phyloP scores from a whole-genome alignment of 1,140 invertebrate species.

The Drosophila ficusphila region DNA sequence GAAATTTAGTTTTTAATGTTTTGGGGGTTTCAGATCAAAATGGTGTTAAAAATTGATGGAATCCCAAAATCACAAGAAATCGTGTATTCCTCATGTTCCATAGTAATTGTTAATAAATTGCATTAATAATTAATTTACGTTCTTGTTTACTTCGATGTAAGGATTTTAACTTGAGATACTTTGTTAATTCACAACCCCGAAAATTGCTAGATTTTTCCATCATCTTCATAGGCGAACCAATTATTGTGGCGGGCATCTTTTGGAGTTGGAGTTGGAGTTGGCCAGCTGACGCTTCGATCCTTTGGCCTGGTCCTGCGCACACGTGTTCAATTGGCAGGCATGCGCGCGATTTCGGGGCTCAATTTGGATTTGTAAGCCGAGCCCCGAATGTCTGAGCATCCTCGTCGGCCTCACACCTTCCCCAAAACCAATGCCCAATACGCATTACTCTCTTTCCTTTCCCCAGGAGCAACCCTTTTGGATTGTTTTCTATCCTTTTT shows the following conservation, averaged over 20 bases:
- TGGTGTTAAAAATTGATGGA: background rate
- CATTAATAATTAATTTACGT: background rate
- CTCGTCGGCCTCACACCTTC: conserved; percentile 74
- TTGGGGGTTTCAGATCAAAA: background rate
- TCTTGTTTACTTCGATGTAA: background rate
- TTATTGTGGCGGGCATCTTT: conserved; percentile 25
- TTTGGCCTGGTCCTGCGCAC: conserved; percentile 32
- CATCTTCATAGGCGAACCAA: conserved; percentile 9
- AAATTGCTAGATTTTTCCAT: conserved; percentile 18
- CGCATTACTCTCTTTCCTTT: conserved; percentile 1
- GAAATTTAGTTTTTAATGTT: background rate
- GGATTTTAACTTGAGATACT: background rate
- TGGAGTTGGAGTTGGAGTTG: too few species aligned
- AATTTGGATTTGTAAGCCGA: conserved; percentile 77
- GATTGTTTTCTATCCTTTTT: conserved; percentile 29
- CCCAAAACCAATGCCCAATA: conserved; percentile 13
- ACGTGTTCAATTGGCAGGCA: conserved; percentile 64
- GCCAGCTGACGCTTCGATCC: conserved; percentile 59
- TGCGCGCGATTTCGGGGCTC: conserved; percentile 63
- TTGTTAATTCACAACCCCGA: background rate
- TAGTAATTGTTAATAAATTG: background rate
- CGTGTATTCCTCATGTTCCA: too few species aligned
- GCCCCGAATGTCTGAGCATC: conserved; percentile 57
- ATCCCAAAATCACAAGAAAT: background rate
- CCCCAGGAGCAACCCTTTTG: conserved; percentile 60